Base-by-base conservation (phyloP, 2,888 invertebrate genomes). In the Leucophora obtusa region DNA sequence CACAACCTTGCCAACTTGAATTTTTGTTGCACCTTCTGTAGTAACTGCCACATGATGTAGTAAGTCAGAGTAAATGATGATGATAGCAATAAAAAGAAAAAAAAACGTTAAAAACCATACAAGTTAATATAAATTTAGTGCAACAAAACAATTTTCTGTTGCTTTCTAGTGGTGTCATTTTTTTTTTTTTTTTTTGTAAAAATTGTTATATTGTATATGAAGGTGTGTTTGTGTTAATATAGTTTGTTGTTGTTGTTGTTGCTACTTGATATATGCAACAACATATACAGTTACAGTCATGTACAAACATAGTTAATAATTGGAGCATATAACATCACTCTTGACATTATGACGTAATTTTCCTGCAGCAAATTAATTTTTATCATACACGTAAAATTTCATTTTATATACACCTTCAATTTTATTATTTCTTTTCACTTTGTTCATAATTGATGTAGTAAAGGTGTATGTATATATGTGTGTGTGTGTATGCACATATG, bases 241-340 rank as follows among this genome's bases (percentile, higher is more conserved):
- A 50, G 8, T 59, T 2, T 69, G 53, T 17, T 21, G 53, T 53
- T 75, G 60, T 43, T 56, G 28, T 15, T 15, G 21, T 17, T 21
- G 24, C n/a, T 33, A 54, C 6, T 33, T 58, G 54, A 10, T 50
- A 35, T 51, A 24, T 66, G 59, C 53, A 43, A 60, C 17, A 38
- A 5, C 18, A 15, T 17, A 35, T 8, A 56, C 11, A 38, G 6
- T n/a, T 14, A 28, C 51, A 18, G 21, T 35, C 18, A 24, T 35
- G 50, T 54, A 56, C 21, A 53, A 63, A 66, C 72, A 74, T 35
- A 68, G 82, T 78, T 71, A 78, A 86, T 87, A 87, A 87, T 87
- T 87, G 87, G 88, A 87, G 87, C 87, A 86, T 88, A 87, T 85
- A 87, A 86, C 87, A 87, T 87, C 87, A 88, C 87, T 88, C 87